phyloP scores from a whole-genome alignment of 2,888 invertebrate species.

The Protodeltote pygarga region DNA sequence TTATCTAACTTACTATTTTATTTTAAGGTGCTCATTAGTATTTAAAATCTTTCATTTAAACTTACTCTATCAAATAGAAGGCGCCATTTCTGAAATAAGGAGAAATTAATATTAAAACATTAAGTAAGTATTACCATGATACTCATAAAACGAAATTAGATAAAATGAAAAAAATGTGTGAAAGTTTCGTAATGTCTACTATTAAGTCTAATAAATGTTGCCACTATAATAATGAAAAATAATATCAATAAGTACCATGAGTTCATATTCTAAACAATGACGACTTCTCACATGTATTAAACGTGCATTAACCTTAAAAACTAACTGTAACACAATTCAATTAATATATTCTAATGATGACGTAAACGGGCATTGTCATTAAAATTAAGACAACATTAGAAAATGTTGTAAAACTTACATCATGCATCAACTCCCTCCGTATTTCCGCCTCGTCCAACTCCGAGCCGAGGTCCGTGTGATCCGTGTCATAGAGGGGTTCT shows the following conservation, averaged over 20 bases:
- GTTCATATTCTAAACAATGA: conserved; percentile 34
- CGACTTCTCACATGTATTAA: conserved; percentile 32
- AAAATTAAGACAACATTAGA: not conserved
- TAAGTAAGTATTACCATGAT: not conserved
- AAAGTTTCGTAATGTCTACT: too few species aligned
- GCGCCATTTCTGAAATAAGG: conserved; percentile 93
- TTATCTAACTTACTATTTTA: too few species aligned
- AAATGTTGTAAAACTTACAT: conserved; percentile 86
- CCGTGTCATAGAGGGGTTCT: conserved; percentile 91
- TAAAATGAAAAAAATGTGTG: too few species aligned
- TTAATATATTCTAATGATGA: conserved; percentile 21
- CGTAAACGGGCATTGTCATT: conserved; percentile 25
- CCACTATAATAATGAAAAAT: conserved; percentile 16
- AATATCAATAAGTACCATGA: conserved; percentile 11
- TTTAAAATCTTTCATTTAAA: too few species aligned
- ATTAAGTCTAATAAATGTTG: not conserved
- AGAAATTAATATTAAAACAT: not conserved
- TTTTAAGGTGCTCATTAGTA: too few species aligned
- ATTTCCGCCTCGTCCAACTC: conserved; percentile 93
- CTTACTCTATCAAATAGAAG: conserved; percentile 94
- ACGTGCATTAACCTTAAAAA: conserved; percentile 42
- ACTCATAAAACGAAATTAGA: too few species aligned
- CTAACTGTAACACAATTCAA: conserved; percentile 40
- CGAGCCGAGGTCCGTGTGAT: conserved; percentile 93
- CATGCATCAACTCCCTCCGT: conserved; percentile 91